These are phyloP conservation scores for Noctilio leporinus DNA, from an alignment of 2,113 vertebrate species.

Conservation along the genomic window DNA sequence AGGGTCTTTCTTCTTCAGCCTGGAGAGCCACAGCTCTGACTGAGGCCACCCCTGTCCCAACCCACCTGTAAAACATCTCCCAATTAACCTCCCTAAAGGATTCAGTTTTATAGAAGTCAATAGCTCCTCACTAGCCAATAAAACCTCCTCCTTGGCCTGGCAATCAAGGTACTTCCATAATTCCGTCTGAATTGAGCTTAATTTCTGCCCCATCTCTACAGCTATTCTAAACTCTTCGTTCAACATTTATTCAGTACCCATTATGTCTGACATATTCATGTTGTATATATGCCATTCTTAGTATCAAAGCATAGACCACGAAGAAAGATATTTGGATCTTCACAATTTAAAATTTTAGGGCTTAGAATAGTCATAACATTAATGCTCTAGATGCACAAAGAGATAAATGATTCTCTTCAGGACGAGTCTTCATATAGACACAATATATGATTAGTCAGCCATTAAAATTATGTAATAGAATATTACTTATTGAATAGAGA, in stretches of 20 bases:
- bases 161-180: neutral
- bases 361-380: neutral
- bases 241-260: neutral
- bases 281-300: neutral
- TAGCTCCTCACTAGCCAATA: neutral
- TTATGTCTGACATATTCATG: neutral
- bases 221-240: neutral
- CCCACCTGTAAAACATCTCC: neutral
- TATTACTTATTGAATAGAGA: neutral
- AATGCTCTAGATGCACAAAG: neutral
- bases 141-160: neutral
- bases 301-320: neutral
- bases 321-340: neutral
- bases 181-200: neutral
- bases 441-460: neutral
- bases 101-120: neutral
- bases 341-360: neutral
- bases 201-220: neutral
- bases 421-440: neutral
- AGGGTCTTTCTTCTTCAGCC: neutral
- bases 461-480: neutral
- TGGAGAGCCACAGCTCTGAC: neutral
- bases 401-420: neutral
- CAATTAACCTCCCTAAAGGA: neutral
- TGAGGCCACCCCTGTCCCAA: neutral